Percentiles rank a stretch among this genome's conserved stretches.
phyloP scores from a whole-genome alignment of 1,140 invertebrate genomes.

The Drosophila sucinea region DNA sequence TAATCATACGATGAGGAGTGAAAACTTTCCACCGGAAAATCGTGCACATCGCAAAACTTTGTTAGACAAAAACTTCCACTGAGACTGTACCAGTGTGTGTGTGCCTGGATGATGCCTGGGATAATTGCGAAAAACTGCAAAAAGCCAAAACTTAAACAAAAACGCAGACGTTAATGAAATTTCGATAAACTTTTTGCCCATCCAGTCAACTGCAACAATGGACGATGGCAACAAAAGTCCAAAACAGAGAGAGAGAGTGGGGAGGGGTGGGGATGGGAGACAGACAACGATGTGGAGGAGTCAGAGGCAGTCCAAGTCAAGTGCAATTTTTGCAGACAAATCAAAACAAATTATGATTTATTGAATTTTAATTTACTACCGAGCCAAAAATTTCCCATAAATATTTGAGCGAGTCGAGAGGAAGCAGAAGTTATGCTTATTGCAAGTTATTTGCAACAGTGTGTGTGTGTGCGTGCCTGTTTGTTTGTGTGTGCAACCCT shows the following conservation, averaged over 20 bases:
- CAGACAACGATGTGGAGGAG: too few species aligned
- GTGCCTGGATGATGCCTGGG: constrained; percentile 29
- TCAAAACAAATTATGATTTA: constrained; percentile 77
- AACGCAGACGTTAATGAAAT: constrained; percentile 79
- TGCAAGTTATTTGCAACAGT: constrained; percentile 53
- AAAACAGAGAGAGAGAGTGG: constrained; percentile 4
- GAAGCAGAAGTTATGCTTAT: constrained; percentile 73
- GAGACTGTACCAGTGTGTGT: constrained; percentile 27
- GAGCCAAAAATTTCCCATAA: constrained; percentile 68
- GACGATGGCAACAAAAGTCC: constrained; percentile 18
- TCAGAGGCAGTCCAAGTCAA: background rate
- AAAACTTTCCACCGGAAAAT: constrained; percentile 66
- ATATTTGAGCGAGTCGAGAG: constrained; percentile 67
- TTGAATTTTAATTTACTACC: constrained; percentile 80
- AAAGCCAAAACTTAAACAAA: constrained; percentile 76
- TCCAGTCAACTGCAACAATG: constrained; percentile 52
- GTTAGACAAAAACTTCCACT: constrained; percentile 43
- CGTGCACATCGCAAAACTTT: constrained; percentile 53
- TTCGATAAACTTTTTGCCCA: constrained; percentile 74
- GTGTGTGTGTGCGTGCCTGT: constrained; percentile 9
- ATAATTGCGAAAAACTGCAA: constrained; percentile 69
- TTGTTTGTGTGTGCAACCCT: constrained; percentile 34
- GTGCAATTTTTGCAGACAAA: constrained; percentile 53
- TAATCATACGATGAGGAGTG: constrained; percentile 46
- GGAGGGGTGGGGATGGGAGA: background rate